Conservation (phyloP, 2,113 vertebrate species). For the Eublepharis macularius region DNA sequence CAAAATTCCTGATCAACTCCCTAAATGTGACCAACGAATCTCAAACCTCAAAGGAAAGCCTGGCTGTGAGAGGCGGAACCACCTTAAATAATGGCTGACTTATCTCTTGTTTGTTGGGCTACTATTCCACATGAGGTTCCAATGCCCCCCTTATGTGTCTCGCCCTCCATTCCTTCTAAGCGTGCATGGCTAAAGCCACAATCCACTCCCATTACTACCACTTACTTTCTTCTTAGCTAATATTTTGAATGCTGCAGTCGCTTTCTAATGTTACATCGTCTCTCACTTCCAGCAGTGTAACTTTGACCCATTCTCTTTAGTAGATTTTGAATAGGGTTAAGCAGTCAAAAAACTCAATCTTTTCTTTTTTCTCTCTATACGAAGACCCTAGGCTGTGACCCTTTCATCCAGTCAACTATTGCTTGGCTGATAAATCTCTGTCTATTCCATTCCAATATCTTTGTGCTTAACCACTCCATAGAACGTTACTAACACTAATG, state of each 20-base stretch:
- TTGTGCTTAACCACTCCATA: neutral
- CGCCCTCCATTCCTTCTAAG: too few species aligned
- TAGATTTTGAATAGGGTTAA: neutral
- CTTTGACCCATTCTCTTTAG: neutral
- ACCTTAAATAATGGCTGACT: too few species aligned
- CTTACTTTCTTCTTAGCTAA: neutral
- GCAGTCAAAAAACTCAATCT: neutral
- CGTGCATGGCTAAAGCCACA: too few species aligned
- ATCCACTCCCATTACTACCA: neutral
- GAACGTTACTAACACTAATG: neutral
- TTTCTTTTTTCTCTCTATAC: neutral
- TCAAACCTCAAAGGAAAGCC: too few species aligned
- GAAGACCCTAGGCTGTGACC: neutral
- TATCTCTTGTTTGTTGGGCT: too few species aligned
- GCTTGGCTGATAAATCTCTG: neutral
- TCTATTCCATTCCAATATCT: neutral
- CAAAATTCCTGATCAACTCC: too few species aligned
- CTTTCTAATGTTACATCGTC: too few species aligned
- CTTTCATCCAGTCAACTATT: neutral
- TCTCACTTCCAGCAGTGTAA: neutral
- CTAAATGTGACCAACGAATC: too few species aligned
- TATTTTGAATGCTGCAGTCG: neutral
- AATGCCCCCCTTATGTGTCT: too few species aligned
- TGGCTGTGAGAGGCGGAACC: too few species aligned
- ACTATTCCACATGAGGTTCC: too few species aligned